Conservation (phyloP, 1,140 invertebrate genomes). For the Drosophila triauraria region DNA sequence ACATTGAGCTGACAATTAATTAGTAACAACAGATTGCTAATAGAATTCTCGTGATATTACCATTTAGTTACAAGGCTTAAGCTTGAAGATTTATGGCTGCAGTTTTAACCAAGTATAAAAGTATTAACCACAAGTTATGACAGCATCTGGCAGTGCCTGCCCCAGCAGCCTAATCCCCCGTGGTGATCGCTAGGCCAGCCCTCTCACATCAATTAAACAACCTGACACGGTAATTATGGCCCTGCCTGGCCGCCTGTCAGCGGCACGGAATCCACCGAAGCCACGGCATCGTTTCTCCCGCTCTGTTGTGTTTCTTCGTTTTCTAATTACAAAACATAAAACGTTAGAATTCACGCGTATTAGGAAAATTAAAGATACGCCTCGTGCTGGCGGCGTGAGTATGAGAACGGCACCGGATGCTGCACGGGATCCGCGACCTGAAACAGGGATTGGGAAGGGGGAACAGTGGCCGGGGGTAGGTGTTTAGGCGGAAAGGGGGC, state of each 20-base stretch:
- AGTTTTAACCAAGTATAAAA: slow-evolving; percentile 1
- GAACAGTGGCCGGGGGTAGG: slow-evolving; percentile 40
- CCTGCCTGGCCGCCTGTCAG: slow-evolving; percentile 44
- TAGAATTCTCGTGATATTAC: background rate
- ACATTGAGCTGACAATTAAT: background rate
- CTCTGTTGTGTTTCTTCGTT: slow-evolving; percentile 27
- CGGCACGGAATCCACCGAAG: slow-evolving; percentile 22
- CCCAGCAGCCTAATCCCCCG: slow-evolving; percentile 12
- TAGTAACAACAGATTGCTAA: slow-evolving; percentile 4
- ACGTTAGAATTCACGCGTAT: slow-evolving; percentile 81
- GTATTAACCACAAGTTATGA: slow-evolving; percentile 34
- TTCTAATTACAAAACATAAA: slow-evolving; percentile 83
- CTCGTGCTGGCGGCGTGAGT: slow-evolving; percentile 49
- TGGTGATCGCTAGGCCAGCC: slow-evolving; percentile 34
- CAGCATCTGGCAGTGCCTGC: slow-evolving; percentile 40
- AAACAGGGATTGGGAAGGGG: slow-evolving; percentile 4
- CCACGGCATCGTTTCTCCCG: slow-evolving; percentile 11
- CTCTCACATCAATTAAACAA: slow-evolving; percentile 71
- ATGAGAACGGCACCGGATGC: slow-evolving; percentile 76
- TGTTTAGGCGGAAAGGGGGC: slow-evolving; percentile 4
- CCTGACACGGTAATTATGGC: slow-evolving; percentile 72
- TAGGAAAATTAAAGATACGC: slow-evolving; percentile 81
- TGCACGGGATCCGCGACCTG: slow-evolving; percentile 45
- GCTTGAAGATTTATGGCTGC: background rate
- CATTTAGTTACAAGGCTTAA: background rate